Base-by-base conservation (phyloP, 2,113 vertebrate species). In the Bos taurus region DNA sequence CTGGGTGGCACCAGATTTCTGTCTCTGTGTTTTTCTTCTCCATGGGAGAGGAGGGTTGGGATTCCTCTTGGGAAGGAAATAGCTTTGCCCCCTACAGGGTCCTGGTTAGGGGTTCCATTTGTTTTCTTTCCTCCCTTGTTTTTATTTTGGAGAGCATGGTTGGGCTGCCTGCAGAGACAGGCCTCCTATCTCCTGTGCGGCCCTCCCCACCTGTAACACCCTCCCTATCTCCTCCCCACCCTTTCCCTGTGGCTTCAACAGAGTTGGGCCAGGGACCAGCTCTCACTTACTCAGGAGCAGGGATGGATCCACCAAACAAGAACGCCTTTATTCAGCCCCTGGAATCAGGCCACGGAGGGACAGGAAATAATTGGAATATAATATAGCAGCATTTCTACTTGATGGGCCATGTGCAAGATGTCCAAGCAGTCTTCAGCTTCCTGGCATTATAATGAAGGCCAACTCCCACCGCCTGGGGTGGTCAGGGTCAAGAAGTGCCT, bases 21-120 rank as follows among this genome's bases (percentile, higher is more conserved):
- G 74, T 94, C 78, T 48, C 54, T 36, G 23, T 97, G 96, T 97
- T 98, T 98, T 84, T 94, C 95, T 93, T 97, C 95, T 97, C 97
- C 28, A 0, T 95, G 92, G 96, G 97, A 95, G 94, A 94, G 60
- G n/a, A 97, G 81, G 90, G 74, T 62, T 93, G 74, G 87, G 64
- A 95, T 94, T 77, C 84, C 94, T 93, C 97, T 92, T 84, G 77
- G 74, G 91, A 67, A 71, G 50, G 59, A 96, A 90, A 95, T 52
- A 97, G 57, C 74, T 84, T 16, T 78, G 52, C 62, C 78, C 87
- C 59, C 84, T 48, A 14, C 74, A 62, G 57, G 33, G 74, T 59
- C 80, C 60, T 94, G 28, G 40, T 85, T 26, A 85, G 48, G 28
- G 77, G 54, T 33, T 52, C 33, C 86, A 56, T 67, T 94, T 97